These are phyloP conservation scores for Lanistes nyassanus DNA, from an alignment of 1,140 invertebrate species.

Conservation along the genomic window DNA sequence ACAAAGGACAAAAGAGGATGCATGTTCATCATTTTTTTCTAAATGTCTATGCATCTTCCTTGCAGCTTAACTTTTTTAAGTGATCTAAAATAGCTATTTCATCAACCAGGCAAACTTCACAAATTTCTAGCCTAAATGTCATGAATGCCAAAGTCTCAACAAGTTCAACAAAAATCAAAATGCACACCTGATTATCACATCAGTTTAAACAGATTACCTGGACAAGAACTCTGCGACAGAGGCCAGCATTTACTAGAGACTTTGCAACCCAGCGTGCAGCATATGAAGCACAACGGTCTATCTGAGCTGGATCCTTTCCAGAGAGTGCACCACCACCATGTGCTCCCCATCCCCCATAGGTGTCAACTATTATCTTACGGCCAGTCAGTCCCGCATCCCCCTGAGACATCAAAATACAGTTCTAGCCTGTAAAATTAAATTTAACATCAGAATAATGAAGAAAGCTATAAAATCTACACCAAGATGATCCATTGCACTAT, in stretches of 20 bases:
- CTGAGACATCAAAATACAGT: conserved; percentile 64
- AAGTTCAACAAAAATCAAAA: too few relatives aligned
- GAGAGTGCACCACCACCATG: conserved; percentile 96
- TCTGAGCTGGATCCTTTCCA: conserved; percentile 97
- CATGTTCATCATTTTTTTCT: too few relatives aligned
- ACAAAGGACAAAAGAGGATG: too few relatives aligned
- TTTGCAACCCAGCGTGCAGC: conserved; percentile 96
- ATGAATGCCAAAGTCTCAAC: not conserved
- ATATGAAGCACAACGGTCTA: conserved; percentile 94
- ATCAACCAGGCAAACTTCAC: too few relatives aligned
- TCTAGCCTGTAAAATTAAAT: too few relatives aligned
- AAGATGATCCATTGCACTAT: too few relatives aligned
- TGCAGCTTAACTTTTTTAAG: too few relatives aligned
- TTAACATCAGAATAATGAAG: too few relatives aligned
- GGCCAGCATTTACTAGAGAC: conserved; percentile 86
- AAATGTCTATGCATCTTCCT: too few relatives aligned
- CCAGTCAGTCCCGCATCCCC: conserved; percentile 95
- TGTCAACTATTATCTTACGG: conserved; percentile 98
- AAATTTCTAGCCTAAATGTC: not conserved
- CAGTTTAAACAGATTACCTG: conserved; percentile 68
- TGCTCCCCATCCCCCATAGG: conserved; percentile 96
- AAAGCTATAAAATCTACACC: too few relatives aligned
- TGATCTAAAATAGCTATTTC: too few relatives aligned
- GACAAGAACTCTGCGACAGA: conserved; percentile 86
- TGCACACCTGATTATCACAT: too few relatives aligned